Conservation (phyloP, 2,888 invertebrate species). For the Drosophila prolongata region DNA sequence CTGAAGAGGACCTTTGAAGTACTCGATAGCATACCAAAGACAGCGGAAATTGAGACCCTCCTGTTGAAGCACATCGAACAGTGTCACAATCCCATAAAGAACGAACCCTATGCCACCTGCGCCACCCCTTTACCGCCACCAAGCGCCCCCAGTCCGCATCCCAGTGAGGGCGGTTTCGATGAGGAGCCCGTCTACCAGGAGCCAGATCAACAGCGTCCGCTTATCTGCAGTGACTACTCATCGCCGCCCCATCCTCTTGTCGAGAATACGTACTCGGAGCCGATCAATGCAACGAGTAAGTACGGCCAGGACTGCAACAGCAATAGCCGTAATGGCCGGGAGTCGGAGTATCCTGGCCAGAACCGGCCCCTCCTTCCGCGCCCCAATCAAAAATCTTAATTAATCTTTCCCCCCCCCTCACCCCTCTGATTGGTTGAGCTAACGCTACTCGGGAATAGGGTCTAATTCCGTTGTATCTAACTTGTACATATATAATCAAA, state of each 20-base stretch:
- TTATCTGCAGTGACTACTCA: constrained; percentile 59
- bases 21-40: background rate
- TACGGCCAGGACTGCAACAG: constrained; percentile 22
- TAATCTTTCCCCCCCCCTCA: background rate
- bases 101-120: too few species aligned
- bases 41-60: constrained; percentile 1
- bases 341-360: background rate
- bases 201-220: constrained; percentile 64
- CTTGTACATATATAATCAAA: constrained; percentile 1
- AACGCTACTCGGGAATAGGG: background rate
- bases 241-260: constrained; percentile 38
- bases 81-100: background rate
- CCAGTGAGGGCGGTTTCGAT: constrained; percentile 9
- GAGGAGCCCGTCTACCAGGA: constrained; percentile 79
- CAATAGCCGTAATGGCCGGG: background rate
- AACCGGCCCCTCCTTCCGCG: background rate
- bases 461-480: background rate
- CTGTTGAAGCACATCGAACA: constrained; percentile 8
- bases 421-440: background rate
- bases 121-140: constrained; percentile 1
- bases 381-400: background rate
- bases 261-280: constrained; percentile 74
- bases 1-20: background rate
- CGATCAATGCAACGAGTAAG: constrained; percentile 81
- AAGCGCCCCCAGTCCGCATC: constrained; percentile 32